Conservation (phyloP, 1,140 invertebrate genomes). For the Bicyclus anynana region DNA sequence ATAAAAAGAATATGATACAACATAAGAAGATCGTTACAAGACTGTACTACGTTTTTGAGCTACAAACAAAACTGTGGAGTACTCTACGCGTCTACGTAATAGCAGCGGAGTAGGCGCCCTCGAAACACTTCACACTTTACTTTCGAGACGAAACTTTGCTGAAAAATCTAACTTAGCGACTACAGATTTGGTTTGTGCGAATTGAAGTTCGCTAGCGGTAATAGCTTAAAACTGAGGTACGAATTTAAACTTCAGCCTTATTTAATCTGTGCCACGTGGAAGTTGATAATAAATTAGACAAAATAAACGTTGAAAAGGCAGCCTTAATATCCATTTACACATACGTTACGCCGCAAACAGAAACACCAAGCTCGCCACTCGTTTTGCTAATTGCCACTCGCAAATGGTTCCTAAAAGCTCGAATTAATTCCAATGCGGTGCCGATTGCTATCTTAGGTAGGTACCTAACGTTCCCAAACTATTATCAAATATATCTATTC, state of each 20-base stretch:
- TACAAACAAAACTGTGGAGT: not conserved
- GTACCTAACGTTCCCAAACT: not conserved
- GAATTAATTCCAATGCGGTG: not conserved
- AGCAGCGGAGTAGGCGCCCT: too few relatives aligned
- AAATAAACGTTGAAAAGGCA: not conserved
- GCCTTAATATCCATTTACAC: not conserved
- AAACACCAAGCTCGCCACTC: not conserved
- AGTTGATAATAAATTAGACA: too few relatives aligned
- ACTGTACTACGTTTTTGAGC: slow-evolving; percentile 37
- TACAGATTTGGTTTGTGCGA: too few relatives aligned
- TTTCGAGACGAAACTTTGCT: too few relatives aligned
- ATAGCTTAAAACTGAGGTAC: too few relatives aligned
- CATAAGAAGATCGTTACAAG: too few relatives aligned
- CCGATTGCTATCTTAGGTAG: not conserved
- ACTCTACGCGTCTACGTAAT: not conserved
- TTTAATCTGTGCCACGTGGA: too few relatives aligned
- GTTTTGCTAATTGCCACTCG: not conserved
- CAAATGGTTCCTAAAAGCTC: not conserved
- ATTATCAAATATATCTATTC: not conserved
- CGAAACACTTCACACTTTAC: too few relatives aligned
- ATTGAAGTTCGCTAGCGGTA: too few relatives aligned
- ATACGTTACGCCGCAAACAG: not conserved
- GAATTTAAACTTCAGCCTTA: too few relatives aligned
- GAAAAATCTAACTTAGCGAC: too few relatives aligned
- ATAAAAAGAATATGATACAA: too few relatives aligned